A percentile compares a stretch with the other conserved stretches of the same genome.
These are phyloP conservation scores for Paralichthys olivaceus DNA, from an alignment of 2,113 vertebrate species.

Conservation along the genomic window DNA sequence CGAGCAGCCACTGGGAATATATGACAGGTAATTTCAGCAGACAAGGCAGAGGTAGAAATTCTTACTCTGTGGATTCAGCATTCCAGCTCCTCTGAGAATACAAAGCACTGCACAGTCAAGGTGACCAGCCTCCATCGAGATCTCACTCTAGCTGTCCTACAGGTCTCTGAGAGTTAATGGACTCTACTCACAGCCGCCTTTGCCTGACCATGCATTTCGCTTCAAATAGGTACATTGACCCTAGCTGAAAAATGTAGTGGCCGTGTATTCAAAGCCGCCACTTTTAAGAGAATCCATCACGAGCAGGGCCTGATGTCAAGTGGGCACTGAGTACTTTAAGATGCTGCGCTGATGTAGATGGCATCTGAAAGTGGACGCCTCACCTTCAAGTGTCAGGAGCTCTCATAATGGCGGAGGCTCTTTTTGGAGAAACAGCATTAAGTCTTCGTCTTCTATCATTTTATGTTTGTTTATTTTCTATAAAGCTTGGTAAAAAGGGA, in stretches of 20 bases:
- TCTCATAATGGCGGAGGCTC: neutral
- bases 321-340: constrained; percentile 24
- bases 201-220: constrained; percentile 19
- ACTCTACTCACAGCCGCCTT: constrained; percentile 7
- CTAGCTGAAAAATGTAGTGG: constrained; percentile 6
- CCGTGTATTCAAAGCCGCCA: neutral
- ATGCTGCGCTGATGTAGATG: neutral
- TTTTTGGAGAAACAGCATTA: neutral
- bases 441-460: neutral
- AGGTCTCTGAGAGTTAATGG: constrained; percentile 42
- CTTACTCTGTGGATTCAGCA: constrained; percentile 56
- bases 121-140: constrained; percentile 46
- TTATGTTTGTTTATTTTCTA: neutral
- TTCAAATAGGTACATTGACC: constrained; percentile 32
- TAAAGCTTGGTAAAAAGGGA: neutral
- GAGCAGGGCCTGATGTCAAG: neutral
- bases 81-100: constrained; percentile 20
- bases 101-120: constrained; percentile 30
- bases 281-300: neutral
- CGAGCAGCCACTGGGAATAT: constrained; percentile 40
- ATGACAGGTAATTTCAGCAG: constrained; percentile 51
- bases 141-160: constrained; percentile 21
- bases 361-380: constrained; percentile 18
- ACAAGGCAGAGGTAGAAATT: constrained; percentile 26
- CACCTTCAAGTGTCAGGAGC: neutral